Evolutionary conservation across 2,113 vertebrate genomes (phyloP).

Genomic region (Gallinago undulata): DNA sequence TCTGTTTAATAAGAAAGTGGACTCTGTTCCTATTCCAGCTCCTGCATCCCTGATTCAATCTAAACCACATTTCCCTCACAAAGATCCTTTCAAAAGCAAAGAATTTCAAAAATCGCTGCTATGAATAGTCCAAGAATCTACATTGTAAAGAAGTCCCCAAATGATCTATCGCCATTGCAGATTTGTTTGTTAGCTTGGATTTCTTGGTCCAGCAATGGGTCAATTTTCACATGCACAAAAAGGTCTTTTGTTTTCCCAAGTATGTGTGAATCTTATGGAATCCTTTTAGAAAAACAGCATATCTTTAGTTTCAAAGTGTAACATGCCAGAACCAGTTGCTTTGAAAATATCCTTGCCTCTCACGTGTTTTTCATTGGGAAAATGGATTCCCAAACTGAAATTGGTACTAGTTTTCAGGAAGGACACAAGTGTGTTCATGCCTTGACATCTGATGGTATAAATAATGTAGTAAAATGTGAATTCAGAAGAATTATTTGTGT

Average conservation of each 20-base stretch:
- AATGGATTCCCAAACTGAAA: background rate
- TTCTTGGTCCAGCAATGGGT: background rate
- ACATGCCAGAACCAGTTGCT: background rate
- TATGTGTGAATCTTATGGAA: conserved; percentile 45
- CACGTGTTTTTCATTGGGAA: background rate
- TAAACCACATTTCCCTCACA: conserved; percentile 31
- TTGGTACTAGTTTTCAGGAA: background rate
- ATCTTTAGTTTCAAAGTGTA: background rate
- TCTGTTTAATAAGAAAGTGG: background rate
- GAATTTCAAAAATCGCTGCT: conserved; percentile 57
- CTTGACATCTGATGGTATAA: conserved; percentile 11
- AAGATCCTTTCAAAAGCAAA: conserved; percentile 63
- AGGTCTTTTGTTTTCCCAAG: conserved; percentile 44
- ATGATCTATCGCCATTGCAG: background rate
- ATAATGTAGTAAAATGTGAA: background rate
- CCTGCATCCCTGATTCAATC: background rate
- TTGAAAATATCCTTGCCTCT: background rate
- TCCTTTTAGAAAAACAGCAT: background rate
- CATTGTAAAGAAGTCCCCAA: background rate
- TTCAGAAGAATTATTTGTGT: background rate
- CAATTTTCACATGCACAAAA: conserved; percentile 23
- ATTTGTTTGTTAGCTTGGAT: conserved; percentile 11
- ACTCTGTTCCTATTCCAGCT: background rate
- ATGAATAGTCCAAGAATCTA: conserved; percentile 1
- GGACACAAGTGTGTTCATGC: background rate